A percentile compares a stretch with the other conserved stretches of the same genome.
These are phyloP conservation scores for Belgica antarctica DNA, from an alignment of 2,888 invertebrate species.

Conservation along the genomic window DNA sequence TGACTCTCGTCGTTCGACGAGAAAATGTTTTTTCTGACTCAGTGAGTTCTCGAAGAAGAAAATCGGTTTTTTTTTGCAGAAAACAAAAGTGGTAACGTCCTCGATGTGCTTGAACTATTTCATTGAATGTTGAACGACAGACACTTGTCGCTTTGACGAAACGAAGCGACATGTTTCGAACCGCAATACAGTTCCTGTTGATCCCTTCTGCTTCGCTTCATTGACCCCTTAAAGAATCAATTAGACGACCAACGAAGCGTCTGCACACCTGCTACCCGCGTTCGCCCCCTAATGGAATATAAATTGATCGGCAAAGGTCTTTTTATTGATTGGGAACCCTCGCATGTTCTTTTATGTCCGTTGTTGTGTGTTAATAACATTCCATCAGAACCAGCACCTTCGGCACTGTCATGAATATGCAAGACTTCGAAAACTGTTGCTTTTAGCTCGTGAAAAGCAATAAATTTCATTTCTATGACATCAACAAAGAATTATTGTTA, in stretches of 20 bases:
- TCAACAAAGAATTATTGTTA: conserved; percentile 18
- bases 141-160: conserved; percentile 32
- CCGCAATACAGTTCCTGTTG: conserved; percentile 27
- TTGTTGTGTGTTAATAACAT: conserved; percentile 24
- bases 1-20: conserved; percentile 17
- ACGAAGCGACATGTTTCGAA: conserved; percentile 22
- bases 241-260: conserved; percentile 28
- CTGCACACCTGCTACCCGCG: conserved; percentile 33
- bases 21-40: conserved; percentile 24
- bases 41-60: conserved; percentile 21
- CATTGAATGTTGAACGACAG: conserved; percentile 38
- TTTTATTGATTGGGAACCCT: conserved; percentile 22
- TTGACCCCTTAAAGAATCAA: conserved; percentile 41
- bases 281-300: conserved; percentile 19
- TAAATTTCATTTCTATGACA: conserved; percentile 31
- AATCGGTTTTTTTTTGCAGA: neutral
- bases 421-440: neutral
- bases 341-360: neutral
- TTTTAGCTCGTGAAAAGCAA: conserved; percentile 23
- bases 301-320: conserved; percentile 18
- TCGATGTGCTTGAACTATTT: conserved; percentile 10
- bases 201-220: conserved; percentile 29
- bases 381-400: conserved; percentile 7
- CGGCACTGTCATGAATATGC: conserved; percentile 20
- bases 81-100: conserved; percentile 33